Base-by-base conservation (phyloP, 2,888 invertebrate species). In the Limnephilus auricula region DNA sequence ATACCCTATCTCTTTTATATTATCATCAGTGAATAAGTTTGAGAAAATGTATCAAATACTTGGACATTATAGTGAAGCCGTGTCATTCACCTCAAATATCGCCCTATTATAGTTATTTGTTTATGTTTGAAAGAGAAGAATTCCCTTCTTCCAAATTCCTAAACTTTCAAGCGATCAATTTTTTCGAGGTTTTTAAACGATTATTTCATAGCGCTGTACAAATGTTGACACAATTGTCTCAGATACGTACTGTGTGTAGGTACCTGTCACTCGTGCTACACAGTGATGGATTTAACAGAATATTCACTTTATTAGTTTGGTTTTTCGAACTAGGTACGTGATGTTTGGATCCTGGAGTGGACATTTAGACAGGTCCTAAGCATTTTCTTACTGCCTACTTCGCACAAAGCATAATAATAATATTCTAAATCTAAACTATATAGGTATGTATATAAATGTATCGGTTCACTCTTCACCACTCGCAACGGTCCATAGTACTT, bases 111-210 rank as follows among this genome's bases (percentile, higher is more conserved):
- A 6, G 65, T 25, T 65, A 65, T 65, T 65, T 65, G 25, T 65
- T n/a, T 25, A 65, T n/a, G 25, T 65, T 65, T 65, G 65, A 65
- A 65, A n/a, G 65, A 9, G 65, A 65, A 65, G 65, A 65, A 65
- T 65, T 65, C 32, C 32, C 80, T 4, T 80, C 18, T 80, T 80
- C 80, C 80, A 18, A 80, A 80, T 80, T 80, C 80, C 80, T 80
- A 18, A 18, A 80, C 6, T 18, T 80, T 80, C 13, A 32, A 80
- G 15, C 32, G 30, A n/a, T 50, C 65, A 80, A 32, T 31, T 80
- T 32, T 80, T 80, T 18, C 25, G 15, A 13, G 0, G 50, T 15
- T 65, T 25, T 65, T 65, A 65, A 65, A 65, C 32, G 80, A 65
- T 65, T 80, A 31, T 80, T 31, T 80, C 32, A 32, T 32, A 31